Conservation (phyloP, 2,797 vertebrate species). For the Hyperoplus lanceolatus region DNA sequence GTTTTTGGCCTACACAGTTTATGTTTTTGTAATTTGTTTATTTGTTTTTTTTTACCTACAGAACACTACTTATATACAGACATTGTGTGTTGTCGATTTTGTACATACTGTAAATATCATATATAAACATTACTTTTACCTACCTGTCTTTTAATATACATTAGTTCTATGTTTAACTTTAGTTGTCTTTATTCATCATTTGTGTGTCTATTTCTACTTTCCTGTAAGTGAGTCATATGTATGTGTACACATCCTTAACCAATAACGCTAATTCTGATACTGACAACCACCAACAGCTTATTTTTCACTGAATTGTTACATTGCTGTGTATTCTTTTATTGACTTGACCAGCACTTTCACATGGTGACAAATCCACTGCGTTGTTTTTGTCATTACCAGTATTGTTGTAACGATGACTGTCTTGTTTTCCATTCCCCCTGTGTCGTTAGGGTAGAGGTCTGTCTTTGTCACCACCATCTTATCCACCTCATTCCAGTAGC, state of each 20-base stretch:
- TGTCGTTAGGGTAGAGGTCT: constrained; percentile 93
- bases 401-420: constrained; percentile 97
- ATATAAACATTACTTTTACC: too few relatives aligned
- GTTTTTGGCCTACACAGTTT: not conserved
- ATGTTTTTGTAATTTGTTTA: too few relatives aligned
- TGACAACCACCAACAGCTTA: not conserved
- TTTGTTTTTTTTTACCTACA: too few relatives aligned
- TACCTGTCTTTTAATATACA: too few relatives aligned
- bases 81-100: too few relatives aligned
- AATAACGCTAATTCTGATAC: not conserved
- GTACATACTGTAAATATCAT: too few relatives aligned
- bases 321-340: not conserved
- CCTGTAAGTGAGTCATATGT: too few relatives aligned
- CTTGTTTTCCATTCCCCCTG: constrained; percentile 96
- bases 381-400: constrained; percentile 84
- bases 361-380: not conserved
- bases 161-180: too few relatives aligned
- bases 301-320: not conserved
- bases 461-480: constrained; percentile 97
- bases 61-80: too few relatives aligned
- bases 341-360: not conserved
- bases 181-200: too few relatives aligned
- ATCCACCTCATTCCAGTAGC: constrained; percentile 98
- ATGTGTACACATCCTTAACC: too few relatives aligned
- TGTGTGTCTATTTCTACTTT: too few relatives aligned